Base-by-base conservation (phyloP, 2,797 vertebrate genomes). In the Sphaeramia orbicularis region DNA sequence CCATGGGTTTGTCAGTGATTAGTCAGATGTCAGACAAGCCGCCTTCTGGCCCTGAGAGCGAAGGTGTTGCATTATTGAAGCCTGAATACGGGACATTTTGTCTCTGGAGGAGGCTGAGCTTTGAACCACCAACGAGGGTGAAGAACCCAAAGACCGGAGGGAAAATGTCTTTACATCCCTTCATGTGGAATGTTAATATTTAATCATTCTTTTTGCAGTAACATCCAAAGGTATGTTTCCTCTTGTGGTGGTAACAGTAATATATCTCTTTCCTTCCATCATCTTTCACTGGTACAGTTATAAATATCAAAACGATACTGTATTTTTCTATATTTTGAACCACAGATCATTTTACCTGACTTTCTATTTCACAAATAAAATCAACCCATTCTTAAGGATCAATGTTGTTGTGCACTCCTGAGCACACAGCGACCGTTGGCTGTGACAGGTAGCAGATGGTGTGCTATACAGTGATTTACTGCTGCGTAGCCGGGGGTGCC, bases 361-460 rank as follows among this genome's bases (percentile, higher is more conserved):
- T 66, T 27, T 66, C 2, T 62, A 32, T 61, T 27, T 70, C 67
- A 60, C 55, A 67, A 8, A 49, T 47, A 55, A 84, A 87, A 76
- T 76, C 45, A 69, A 55, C 45, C 63, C 52, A 47, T 62, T 72
- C 78, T 71, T 53, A 47, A 67, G 64, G 74, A 87, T 86, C 83
- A 82, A 65, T 87, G 74, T 59, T 76, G 58, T 36, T 69, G 69
- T 44, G 43, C 54, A 54, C 71, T 76, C 73, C 71, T 69, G 57
- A 67, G 65, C 84, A 69, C 82, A 66, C 71, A 69, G 74, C 70
- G 45, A 59, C 58, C 49, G 12, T 61, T 69, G 71, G 73, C 58
- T 75, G 43, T 74, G 87, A 88, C 86, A 80, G 63, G 84, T 75
- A 71, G 86, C 90, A 91, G 89, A 91, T 91, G 86, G 86, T 86